Evolutionary conservation across 2,797 vertebrate genomes (phyloP), one percentile per base, ranked within the genome.

Genomic region (Martes flavigula): DNA sequence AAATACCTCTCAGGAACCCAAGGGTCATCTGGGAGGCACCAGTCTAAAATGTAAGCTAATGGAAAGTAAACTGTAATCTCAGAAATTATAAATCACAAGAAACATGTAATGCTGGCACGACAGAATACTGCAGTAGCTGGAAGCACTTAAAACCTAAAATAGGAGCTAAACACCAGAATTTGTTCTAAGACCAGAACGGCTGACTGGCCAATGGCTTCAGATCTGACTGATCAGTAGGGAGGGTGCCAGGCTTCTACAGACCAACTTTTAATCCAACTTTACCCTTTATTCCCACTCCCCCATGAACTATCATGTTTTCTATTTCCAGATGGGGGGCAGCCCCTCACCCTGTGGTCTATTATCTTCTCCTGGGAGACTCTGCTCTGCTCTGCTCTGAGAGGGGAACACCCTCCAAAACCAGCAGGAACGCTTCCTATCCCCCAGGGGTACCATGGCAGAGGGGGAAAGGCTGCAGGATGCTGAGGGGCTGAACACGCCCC

Each of bases 101-200:
- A 46, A 58, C 27, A 10, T 13, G 32, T 72, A 62, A 51, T 51
- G 13, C 7, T 58, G 14, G 83, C 64, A 32, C 6, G 13, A 38
- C 60, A 68, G 46, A 84, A 73, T 40, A 51, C 13, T 58, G n/a
- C 13, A 21, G 25, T 9, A 8, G 68, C 77, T 35, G 27, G 40
- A 13, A 79, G 78, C 51, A 75, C 21, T 54, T 38, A n/a, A 62
- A 70, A 10, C 73, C 58, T 87, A 46, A 78, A 78, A 38, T 4
- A 82, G 82, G 79, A 90, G 84, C 27, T 18, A n/a, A 60, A 43
- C 17, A 72, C 40, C 68, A 92, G 64, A 32, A 64, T 23, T n/a
- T 30, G 48, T 46, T 94, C 73, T 38, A 81, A 70, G 58, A 58
- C 25, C 66, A 40, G 60, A n/a, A 35, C 32, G 83, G 32, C 30